Evolutionary conservation across 2,797 vertebrate genomes (phyloP), one percentile per base, ranked within the genome.

Genomic region (Alauda arvensis): DNA sequence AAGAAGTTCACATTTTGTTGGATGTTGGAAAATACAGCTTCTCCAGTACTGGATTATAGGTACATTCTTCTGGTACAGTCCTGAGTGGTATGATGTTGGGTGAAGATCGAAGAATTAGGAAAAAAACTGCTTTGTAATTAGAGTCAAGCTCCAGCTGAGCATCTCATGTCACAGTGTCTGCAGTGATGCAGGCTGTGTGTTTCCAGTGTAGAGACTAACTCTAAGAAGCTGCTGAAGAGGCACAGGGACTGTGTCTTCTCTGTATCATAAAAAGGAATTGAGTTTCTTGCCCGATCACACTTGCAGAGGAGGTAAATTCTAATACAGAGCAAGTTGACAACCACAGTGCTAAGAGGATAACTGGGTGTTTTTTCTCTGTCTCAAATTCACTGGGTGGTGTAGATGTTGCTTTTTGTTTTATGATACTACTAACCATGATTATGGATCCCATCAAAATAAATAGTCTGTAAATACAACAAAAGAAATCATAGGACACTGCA

Each of bases 361-460:
- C 20, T 51, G 39, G 1, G 0, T 37, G 0, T 0, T 3, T 33
- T 43, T 48, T 59, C 46, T 6, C 14, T 28, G 2, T 66, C 56
- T 85, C 6, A 68, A 46, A 18, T 48, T 81, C 69, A 13, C 45
- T 81, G 9, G 19, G 9, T 82, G 46, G 25, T 53, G 12, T 67
- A 13, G 68, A 15, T 33, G 3, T 83, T 79, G 23, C 40, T 88
- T 34, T 85, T 87, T 65, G 33, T 25, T 85, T 87, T 68, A 51
- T 57, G 53, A 24, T 68, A 14, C n/a, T 75, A 39, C 45, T 49
- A 61, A 37, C 85, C 39, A 29, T 53, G 31, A 68, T 83, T 63
- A 56, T 0, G 1, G 21, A 16, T 71, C 10, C 21, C 17, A 48
- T 77, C 20, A 65, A 83, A 68, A 51, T 61, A 79, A 85, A 40